These are phyloP conservation scores for Tinamus guttatus DNA, from an alignment of 2,113 vertebrate genomes.

Conservation along the genomic window DNA sequence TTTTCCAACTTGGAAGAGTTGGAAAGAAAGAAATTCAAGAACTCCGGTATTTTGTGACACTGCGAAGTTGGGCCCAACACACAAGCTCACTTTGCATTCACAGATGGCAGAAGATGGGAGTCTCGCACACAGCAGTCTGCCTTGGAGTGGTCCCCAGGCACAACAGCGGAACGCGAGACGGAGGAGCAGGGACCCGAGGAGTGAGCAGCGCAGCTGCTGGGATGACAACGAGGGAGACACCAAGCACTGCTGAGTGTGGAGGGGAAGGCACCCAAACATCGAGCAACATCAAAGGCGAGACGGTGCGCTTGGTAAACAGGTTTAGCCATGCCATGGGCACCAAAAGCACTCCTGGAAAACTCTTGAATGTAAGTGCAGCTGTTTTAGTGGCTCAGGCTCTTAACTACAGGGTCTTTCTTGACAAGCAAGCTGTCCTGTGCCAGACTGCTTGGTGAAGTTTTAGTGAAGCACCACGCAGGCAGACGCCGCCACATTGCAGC, in stretches of 20 bases:
- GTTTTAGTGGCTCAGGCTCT: not conserved
- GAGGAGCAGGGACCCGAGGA: not conserved
- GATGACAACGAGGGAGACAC: not conserved
- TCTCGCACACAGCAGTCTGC: too few relatives aligned
- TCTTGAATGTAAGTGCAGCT: rapidly evolving
- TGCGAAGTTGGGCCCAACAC: not conserved
- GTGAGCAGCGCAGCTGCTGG: not conserved
- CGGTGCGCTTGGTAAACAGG: not conserved
- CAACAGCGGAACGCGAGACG: not conserved
- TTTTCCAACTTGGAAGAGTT: not conserved
- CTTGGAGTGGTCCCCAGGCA: too few relatives aligned
- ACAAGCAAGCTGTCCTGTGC: rapidly evolving
- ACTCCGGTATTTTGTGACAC: not conserved
- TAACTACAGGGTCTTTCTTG: rapidly evolving
- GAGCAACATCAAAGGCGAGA: not conserved
- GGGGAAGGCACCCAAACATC: not conserved
- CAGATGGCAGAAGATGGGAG: too few relatives aligned
- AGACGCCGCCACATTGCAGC: too few relatives aligned
- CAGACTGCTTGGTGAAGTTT: rapidly evolving
- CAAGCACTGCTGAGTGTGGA: not conserved
- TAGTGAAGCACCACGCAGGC: rapidly evolving
- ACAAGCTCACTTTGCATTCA: rapidly evolving
- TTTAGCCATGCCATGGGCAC: rapidly evolving
- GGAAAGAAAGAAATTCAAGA: not conserved
- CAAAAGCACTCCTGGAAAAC: not conserved